Evolutionary conservation across 2,113 vertebrate genomes (phyloP).

Genomic region (Labeo catla): DNA sequence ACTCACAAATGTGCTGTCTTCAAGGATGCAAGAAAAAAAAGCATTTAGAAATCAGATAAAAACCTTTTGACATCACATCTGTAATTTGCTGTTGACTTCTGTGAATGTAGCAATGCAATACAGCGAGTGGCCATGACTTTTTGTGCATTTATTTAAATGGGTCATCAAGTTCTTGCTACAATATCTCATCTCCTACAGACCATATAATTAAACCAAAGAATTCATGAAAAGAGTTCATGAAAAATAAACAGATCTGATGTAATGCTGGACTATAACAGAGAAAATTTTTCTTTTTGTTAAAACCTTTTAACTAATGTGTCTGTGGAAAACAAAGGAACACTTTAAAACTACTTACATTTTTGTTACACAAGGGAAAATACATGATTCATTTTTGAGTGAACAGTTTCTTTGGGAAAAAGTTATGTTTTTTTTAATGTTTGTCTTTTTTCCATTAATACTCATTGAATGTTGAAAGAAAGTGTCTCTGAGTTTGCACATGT

Average conservation of each 20-base stretch:
- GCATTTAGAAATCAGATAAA: background rate
- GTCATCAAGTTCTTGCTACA: background rate
- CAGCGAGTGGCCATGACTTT: background rate
- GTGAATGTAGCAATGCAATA: background rate
- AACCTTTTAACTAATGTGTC: background rate
- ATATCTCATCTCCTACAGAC: background rate
- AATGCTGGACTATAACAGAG: background rate
- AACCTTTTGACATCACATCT: background rate
- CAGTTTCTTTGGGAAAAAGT: background rate
- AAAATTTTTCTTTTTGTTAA: background rate
- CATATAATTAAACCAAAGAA: background rate
- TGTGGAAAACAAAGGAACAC: background rate
- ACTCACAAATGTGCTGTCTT: background rate
- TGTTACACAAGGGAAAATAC: too few relatives aligned
- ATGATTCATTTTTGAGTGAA: background rate
- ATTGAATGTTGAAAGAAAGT: background rate
- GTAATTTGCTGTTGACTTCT: background rate
- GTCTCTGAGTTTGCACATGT: background rate
- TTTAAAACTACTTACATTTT: background rate
- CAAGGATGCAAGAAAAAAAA: background rate
- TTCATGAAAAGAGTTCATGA: background rate
- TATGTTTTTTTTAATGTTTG: background rate
- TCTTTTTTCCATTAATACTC: background rate
- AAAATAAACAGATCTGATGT: background rate
- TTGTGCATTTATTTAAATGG: background rate